Evolutionary conservation across 2,797 vertebrate species (phyloP).

Genomic region (Parotocinclus haroldoi): DNA sequence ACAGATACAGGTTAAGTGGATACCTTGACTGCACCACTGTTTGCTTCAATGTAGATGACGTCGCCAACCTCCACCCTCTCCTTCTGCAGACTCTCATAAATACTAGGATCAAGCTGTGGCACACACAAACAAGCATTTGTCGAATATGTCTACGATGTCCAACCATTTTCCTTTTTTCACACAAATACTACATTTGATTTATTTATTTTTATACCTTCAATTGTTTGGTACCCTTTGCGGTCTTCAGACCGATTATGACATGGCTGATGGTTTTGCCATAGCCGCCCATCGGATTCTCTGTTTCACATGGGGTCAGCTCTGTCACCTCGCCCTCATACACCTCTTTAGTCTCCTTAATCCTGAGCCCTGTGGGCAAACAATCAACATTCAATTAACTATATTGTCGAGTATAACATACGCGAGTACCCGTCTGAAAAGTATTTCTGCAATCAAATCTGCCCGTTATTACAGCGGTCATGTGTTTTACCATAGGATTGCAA

Average conservation of each 20-base stretch:
- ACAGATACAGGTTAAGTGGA: slow-evolving; percentile 51
- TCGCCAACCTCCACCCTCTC: slow-evolving; percentile 95
- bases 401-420: no score
- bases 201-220: slow-evolving; percentile 77
- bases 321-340: slow-evolving; percentile 99
- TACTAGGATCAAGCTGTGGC: slow-evolving; percentile 92
- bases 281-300: slow-evolving; percentile 97
- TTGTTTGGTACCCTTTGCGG: slow-evolving; percentile 96
- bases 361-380: slow-evolving; percentile 29
- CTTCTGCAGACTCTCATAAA: slow-evolving; percentile 98
- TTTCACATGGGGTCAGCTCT: slow-evolving; percentile 95
- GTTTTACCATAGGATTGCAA: no score
- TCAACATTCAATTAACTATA: no score
- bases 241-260: slow-evolving; percentile 95
- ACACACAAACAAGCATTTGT: not conserved
- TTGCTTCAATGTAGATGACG: slow-evolving; percentile 98
- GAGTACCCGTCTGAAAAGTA: no score
- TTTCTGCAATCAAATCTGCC: no score
- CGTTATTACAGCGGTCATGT: no score
- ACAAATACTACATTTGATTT: not conserved
- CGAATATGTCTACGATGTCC: no score
- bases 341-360: slow-evolving; percentile 98
- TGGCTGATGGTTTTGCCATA: slow-evolving; percentile 99
- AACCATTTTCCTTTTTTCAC: not conserved
- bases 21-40: slow-evolving; percentile 98